Evolutionary conservation across 35 echinoderm and acorn worm genomes (phyloP).

Genomic region (Eucidaris tribuloides): DNA sequence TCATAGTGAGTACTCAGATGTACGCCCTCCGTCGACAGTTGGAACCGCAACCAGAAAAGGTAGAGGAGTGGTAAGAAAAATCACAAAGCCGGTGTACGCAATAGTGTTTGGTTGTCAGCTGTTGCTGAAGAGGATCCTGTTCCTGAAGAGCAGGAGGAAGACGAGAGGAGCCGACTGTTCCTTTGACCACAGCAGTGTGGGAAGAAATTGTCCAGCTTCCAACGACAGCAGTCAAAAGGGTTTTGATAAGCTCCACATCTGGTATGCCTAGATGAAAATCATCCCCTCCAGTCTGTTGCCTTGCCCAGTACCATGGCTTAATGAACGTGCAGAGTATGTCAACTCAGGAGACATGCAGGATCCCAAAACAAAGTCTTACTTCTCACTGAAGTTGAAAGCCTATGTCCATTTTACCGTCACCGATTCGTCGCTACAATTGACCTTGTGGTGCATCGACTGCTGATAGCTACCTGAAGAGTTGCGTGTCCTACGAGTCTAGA

Average conservation of each 20-base stretch:
- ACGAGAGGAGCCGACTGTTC: not conserved
- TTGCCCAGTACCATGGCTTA: slow-evolving; percentile 48
- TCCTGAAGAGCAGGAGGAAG: not conserved
- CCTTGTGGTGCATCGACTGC: slow-evolving; percentile 76
- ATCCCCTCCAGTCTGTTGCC: slow-evolving; percentile 76
- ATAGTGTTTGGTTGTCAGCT: slow-evolving; percentile 10
- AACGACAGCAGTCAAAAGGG: not conserved
- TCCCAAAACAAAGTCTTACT: slow-evolving; percentile 22
- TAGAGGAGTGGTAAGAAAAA: slow-evolving; percentile 40
- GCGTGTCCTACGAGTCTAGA: slow-evolving; percentile 35
- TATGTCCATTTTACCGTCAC: slow-evolving; percentile 97
- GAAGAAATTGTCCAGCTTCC: slow-evolving; percentile 13
- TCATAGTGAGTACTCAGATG: slow-evolving; percentile 25
- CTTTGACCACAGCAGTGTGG: not conserved
- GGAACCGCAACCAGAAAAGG: slow-evolving; percentile 37
- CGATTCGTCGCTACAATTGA: slow-evolving; percentile 93
- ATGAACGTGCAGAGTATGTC: slow-evolving; percentile 43
- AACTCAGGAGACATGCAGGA: slow-evolving; percentile 33
- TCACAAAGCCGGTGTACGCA: not conserved
- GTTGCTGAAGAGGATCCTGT: too few relatives aligned
- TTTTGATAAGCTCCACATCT: slow-evolving; percentile 13
- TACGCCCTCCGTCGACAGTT: slow-evolving; percentile 58
- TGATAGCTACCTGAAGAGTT: slow-evolving; percentile 27
- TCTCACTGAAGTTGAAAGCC: slow-evolving; percentile 34
- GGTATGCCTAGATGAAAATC: slow-evolving; percentile 55